Evolutionary conservation across 2,888 invertebrate species (phyloP).

Genomic region (Crocallis elinguaria): DNA sequence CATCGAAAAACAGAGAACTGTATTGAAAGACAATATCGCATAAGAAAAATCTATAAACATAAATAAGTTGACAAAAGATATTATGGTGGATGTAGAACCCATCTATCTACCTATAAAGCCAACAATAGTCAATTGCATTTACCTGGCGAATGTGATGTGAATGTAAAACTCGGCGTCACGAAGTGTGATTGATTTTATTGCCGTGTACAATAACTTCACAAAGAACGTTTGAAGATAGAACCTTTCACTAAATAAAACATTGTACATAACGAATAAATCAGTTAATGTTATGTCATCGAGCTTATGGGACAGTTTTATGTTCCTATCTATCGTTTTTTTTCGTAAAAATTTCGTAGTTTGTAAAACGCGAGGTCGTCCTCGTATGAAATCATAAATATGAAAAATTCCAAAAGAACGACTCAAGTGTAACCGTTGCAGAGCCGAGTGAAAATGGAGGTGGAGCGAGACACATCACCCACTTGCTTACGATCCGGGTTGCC

Average conservation of each 20-base stretch:
- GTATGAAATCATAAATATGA: constrained; percentile 56
- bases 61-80: neutral
- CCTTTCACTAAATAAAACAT: constrained; percentile 23
- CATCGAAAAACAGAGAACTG: constrained; percentile 27
- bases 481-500: constrained; percentile 36
- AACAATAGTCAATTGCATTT: constrained; percentile 1
- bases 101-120: neutral
- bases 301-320: neutral
- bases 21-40: constrained; percentile 8
- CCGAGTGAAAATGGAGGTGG: constrained; percentile 56
- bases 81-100: neutral
- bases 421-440: constrained; percentile 50
- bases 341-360: constrained; percentile 46
- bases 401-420: constrained; percentile 63
- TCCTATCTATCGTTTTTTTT: constrained; percentile 27
- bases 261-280: neutral
- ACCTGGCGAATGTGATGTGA: constrained; percentile 24
- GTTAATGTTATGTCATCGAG: neutral
- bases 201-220: constrained; percentile 11
- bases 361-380: constrained; percentile 46
- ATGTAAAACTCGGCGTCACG: constrained; percentile 22
- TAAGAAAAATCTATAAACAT: neutral
- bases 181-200: constrained; percentile 26
- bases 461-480: constrained; percentile 73
- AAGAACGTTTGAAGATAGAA: constrained; percentile 18